Conservation (phyloP, 2,797 vertebrate species). For the Sphenopsis melanotis region DNA sequence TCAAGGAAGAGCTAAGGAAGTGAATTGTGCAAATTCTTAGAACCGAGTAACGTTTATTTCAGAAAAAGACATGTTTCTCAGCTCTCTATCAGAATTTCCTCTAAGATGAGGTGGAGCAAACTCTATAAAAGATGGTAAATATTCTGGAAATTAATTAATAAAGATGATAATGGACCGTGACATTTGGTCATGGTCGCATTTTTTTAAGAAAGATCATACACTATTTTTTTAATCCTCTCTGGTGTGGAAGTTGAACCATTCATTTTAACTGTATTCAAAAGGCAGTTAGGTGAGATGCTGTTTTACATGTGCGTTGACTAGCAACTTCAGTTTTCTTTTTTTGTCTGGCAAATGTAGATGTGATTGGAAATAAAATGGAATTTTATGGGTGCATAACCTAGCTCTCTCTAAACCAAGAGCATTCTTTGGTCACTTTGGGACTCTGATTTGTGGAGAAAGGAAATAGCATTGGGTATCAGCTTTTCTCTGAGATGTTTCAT, state of each 20-base stretch:
- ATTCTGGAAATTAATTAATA: neutral
- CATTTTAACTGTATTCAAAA: neutral
- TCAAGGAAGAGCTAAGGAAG: constrained; percentile 55
- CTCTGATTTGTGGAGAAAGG: neutral
- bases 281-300: neutral
- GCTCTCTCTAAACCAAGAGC: neutral
- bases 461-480: neutral
- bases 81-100: neutral
- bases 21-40: constrained; percentile 51
- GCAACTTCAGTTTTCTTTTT: neutral
- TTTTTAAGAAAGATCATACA: neutral
- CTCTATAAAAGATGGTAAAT: neutral
- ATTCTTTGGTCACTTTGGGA: neutral
- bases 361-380: neutral
- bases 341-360: neutral
- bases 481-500: neutral
- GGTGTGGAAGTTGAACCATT: neutral
- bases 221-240: neutral
- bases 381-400: neutral
- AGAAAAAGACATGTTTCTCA: neutral
- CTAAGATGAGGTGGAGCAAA: neutral
- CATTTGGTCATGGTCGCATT: neutral
- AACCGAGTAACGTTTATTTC: neutral
- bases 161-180: neutral
- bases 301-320: neutral